Base-by-base conservation (phyloP, 2,113 vertebrate genomes). In the Sander lucioperca region DNA sequence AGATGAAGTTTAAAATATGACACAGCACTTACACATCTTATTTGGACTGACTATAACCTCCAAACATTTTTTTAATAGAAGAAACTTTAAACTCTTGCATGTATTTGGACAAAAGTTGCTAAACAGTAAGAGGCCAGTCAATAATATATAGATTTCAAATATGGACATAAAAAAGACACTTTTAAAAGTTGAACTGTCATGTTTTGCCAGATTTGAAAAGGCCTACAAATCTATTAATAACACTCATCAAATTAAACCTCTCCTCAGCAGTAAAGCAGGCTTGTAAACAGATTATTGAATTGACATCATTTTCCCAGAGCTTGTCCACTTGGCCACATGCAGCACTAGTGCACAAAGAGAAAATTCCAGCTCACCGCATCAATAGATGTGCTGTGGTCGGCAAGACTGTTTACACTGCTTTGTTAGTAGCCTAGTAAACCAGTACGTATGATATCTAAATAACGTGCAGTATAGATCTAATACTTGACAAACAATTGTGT, bases 381-480 rank as follows among this genome's bases (percentile, higher is more conserved):
- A 91, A 85, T 88, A 30, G 73, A 88, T 90, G 75, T 88, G 90
- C 90, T 89, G 85, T 36, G 74, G 71, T 93, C 23, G 18, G 82
- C 90, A 73, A 71, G 27, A 62, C 63, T 61, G 50, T 58, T 79
- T 30, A 27, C 27, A 2, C n/a, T 33, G 67, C 74, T 77, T 77
- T 85, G 85, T 88, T 75, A 61, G 2, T n/a, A 74, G 39, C 39
- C 39, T 43, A 43, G 36, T 69, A 30, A 75, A 72, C 47, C 56
- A 39, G 21, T 4, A 67, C 51, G 43, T 69, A 39, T 25, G 18
- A 23, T 43, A 59, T 75, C 62, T 18, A 54, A 71, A 59, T 30
- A 14, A 30, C 47, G 5, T 43, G 19, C 11, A n/a, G 4, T 7
- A 51, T 36, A 1, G n/a, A 6, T 43, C 18, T 11, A n/a, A 19